phyloP scores from a whole-genome alignment of 2,113 vertebrate genomes.

The Rhabdornis inornatus region DNA sequence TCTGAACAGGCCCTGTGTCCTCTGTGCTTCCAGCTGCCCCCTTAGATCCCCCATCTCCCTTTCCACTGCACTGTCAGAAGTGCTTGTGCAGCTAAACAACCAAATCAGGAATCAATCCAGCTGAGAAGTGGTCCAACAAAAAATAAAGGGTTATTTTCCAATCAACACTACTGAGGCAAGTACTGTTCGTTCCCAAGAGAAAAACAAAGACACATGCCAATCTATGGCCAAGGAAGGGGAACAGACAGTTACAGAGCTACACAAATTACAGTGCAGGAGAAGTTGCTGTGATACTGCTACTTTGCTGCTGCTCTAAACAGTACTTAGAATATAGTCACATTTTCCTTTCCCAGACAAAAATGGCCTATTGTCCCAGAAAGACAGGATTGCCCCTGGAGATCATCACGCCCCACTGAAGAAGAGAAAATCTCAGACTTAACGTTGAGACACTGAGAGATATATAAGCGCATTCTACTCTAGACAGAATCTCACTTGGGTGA shows the following conservation, averaged over 20 bases:
- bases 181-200: background rate
- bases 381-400: background rate
- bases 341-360: background rate
- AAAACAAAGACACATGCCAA: constrained; percentile 4
- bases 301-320: background rate
- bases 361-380: background rate
- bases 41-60: background rate
- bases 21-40: background rate
- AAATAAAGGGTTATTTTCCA: constrained; percentile 14
- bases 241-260: background rate
- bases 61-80: background rate
- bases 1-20: background rate
- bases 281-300: background rate
- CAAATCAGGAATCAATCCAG: background rate
- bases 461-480: background rate
- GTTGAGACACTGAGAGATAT: background rate
- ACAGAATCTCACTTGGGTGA: background rate
- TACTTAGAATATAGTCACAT: background rate
- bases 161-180: background rate
- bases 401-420: background rate
- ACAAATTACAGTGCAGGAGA: constrained; percentile 1
- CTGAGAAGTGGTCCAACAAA: background rate
- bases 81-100: background rate
- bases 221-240: background rate
- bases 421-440: background rate